Evolutionary conservation across 2,113 vertebrate genomes (phyloP).

Genomic region (Eublepharis macularius): DNA sequence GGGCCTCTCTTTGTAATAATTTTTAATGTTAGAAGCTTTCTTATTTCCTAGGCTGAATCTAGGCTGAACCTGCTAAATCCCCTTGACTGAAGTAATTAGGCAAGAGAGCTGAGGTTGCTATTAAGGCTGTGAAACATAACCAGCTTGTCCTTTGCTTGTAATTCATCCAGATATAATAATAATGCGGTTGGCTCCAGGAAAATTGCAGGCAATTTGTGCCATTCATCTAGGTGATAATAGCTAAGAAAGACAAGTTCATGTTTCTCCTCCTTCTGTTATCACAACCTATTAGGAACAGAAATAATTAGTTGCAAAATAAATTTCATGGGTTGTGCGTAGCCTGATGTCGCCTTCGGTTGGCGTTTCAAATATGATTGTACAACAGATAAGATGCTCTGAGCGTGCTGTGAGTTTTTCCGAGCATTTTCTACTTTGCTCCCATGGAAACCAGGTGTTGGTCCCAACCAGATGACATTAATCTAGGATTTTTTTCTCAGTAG

Average conservation of each 20-base stretch:
- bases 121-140: not conserved
- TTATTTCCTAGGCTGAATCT: conserved; percentile 13
- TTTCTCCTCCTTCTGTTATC: not conserved
- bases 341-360: not conserved
- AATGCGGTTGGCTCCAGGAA: not conserved
- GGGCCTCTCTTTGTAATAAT: not conserved
- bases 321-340: not conserved
- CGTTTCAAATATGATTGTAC: not conserved
- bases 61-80: not conserved
- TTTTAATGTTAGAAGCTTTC: not conserved
- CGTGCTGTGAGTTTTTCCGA: not conserved
- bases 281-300: not conserved
- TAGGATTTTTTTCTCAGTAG: conserved; percentile 59
- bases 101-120: conserved; percentile 9
- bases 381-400: not conserved
- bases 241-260: not conserved
- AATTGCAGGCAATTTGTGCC: conserved; percentile 8
- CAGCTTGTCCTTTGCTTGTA: not conserved
- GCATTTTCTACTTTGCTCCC: conserved; percentile 54
- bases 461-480: conserved; percentile 70
- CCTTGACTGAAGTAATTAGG: not conserved
- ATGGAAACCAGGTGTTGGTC: conserved; percentile 61
- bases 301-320: not conserved
- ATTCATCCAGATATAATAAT: not conserved
- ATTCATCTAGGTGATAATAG: not conserved